Conservation (phyloP, 2,888 invertebrate genomes). For the Drosophila macrothrix region DNA sequence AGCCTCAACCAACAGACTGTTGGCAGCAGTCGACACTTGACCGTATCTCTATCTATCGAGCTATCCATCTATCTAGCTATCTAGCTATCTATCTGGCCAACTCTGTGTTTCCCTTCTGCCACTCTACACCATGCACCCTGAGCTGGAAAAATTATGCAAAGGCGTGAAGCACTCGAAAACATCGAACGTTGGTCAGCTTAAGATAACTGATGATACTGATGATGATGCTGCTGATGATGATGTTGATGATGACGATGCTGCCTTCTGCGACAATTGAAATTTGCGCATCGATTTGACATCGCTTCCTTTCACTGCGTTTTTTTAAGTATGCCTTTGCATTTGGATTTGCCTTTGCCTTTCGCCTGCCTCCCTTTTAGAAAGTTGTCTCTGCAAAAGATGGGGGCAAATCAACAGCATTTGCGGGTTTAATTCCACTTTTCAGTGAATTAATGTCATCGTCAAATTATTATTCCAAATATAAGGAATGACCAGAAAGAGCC, state of each 20-base stretch:
- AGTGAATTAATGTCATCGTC: slow-evolving; percentile 55
- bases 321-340: slow-evolving; percentile 21
- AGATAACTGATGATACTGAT: slow-evolving; percentile 50
- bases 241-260: slow-evolving; percentile 16
- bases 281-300: slow-evolving; percentile 62
- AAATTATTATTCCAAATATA: slow-evolving; percentile 78
- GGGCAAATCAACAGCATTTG: slow-evolving; percentile 57
- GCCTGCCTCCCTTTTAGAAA: slow-evolving; percentile 49
- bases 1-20: slow-evolving; percentile 4
- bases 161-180: slow-evolving; percentile 72
- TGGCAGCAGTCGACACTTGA: slow-evolving; percentile 27
- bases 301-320: slow-evolving; percentile 31
- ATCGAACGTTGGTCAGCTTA: slow-evolving; percentile 61
- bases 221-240: slow-evolving; percentile 23
- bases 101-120: not conserved
- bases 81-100: not conserved
- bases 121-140: slow-evolving; percentile 22
- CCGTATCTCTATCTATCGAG: not conserved
- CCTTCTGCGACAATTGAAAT: slow-evolving; percentile 55
- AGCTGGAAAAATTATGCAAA: slow-evolving; percentile 74
- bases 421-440: slow-evolving; percentile 8
- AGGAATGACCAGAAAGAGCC: slow-evolving; percentile 47
- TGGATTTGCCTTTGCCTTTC: slow-evolving; percentile 2
- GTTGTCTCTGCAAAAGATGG: slow-evolving; percentile 58
- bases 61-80: not conserved